These are phyloP conservation scores for Campylorhamphus procurvoides DNA, from an alignment of 2,113 vertebrate species.

Conservation along the genomic window DNA sequence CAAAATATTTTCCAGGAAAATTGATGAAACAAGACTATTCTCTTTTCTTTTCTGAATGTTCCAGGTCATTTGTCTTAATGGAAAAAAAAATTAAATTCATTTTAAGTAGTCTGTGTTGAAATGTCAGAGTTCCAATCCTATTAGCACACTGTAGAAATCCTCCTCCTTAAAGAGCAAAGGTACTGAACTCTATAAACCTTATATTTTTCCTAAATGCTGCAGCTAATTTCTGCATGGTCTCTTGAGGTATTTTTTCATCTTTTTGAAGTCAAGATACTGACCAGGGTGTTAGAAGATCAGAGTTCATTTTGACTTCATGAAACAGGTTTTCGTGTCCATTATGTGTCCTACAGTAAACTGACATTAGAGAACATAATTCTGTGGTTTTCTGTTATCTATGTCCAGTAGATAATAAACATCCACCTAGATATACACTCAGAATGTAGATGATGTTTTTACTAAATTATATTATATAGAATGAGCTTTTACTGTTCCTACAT, in stretches of 20 bases:
- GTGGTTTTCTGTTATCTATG: neutral
- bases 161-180: slow-evolving; percentile 29
- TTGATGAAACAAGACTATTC: neutral
- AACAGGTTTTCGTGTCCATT: neutral
- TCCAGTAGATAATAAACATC: neutral
- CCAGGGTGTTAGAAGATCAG: neutral
- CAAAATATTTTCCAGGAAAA: slow-evolving; percentile 38
- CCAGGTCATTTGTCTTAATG: slow-evolving; percentile 34
- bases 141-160: neutral
- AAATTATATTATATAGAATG: neutral
- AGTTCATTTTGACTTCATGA: neutral
- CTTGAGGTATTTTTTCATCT: neutral
- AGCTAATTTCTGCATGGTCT: neutral
- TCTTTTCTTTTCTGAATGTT: slow-evolving; percentile 7
- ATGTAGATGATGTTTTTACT: neutral
- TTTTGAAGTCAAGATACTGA: neutral
- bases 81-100: neutral
- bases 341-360: neutral
- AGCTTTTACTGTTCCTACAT: neutral
- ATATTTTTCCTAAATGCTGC: neutral
- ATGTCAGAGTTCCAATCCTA: slow-evolving; percentile 20
- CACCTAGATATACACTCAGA: neutral
- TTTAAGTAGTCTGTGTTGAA: neutral
- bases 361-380: neutral
- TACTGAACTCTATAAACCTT: neutral